Conservation (phyloP, 2,113 vertebrate species). For the Columbina picui region DNA sequence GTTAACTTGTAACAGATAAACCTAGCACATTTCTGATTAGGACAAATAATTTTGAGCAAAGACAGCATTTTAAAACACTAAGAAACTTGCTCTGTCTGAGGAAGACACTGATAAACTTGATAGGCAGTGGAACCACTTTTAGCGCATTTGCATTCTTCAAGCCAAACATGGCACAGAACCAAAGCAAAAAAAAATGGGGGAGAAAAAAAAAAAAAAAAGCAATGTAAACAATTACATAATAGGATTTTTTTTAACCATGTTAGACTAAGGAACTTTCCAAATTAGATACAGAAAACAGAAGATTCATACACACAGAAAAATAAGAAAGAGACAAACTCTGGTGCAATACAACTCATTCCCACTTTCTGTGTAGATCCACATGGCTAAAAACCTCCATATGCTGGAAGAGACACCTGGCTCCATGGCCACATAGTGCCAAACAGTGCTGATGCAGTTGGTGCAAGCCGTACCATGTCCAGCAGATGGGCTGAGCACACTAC, state of each 20-base stretch:
- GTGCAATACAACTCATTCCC: background rate
- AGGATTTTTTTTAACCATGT: background rate
- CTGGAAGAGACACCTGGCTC: background rate
- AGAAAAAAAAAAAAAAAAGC: background rate
- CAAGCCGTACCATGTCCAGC: fast-evolving
- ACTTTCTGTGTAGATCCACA: background rate
- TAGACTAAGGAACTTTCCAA: background rate
- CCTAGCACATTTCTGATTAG: background rate
- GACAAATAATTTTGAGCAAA: background rate
- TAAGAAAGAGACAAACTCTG: background rate
- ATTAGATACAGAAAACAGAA: background rate
- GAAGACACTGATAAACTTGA: background rate
- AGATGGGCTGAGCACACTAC: fast-evolving
- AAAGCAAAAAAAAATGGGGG: background rate
- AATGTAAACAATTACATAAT: background rate
- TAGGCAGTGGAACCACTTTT: background rate
- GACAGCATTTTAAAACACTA: background rate
- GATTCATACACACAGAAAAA: background rate
- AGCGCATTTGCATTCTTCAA: background rate
- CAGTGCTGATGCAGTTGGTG: fast-evolving
- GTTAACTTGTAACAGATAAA: background rate
- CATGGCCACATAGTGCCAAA: fast-evolving
- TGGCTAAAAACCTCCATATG: background rate
- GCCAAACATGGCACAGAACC: background rate
- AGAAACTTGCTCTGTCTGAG: background rate